Percentiles rank a stretch among this genome's conserved stretches.
These are phyloP conservation scores for Caranx ignobilis DNA, from an alignment of 2,113 vertebrate species.

Conservation along the genomic window DNA sequence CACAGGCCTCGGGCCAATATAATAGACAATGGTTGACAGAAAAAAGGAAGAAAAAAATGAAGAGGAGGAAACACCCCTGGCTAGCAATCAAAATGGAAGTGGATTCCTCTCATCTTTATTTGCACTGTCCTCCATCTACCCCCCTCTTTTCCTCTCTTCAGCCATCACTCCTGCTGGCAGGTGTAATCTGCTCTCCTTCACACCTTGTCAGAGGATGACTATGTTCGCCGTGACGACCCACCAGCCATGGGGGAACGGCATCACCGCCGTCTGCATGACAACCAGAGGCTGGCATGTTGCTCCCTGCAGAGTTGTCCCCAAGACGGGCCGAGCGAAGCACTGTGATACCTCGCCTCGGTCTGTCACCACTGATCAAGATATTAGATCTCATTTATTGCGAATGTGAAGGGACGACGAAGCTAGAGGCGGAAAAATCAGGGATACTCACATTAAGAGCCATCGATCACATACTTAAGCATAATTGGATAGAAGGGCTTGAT, in stretches of 20 bases:
- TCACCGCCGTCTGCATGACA: constrained; percentile 50
- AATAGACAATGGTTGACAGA: constrained; percentile 56
- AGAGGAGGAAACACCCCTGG: constrained; percentile 54
- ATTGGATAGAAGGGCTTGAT: constrained; percentile 41
- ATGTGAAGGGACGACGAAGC: constrained; percentile 24
- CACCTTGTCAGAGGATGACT: constrained; percentile 72
- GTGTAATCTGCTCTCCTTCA: constrained; percentile 80
- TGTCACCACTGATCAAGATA: constrained; percentile 61
- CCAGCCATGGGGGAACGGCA: constrained; percentile 46
- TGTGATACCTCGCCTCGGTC: constrained; percentile 38
- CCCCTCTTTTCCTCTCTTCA: constrained; percentile 49
- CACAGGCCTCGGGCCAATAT: constrained; percentile 42
- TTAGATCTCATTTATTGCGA: constrained; percentile 62
- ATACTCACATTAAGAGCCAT: constrained; percentile 43
- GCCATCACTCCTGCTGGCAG: constrained; percentile 73
- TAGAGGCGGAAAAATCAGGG: constrained; percentile 42
- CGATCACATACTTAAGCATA: constrained; percentile 42
- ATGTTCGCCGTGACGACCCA: constrained; percentile 55
- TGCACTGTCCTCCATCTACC: constrained; percentile 50
- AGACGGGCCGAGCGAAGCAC: constrained; percentile 33
- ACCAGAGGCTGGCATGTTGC: constrained; percentile 44
- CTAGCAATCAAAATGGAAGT: constrained; percentile 68
- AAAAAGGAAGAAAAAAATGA: constrained; percentile 12
- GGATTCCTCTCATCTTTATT: constrained; percentile 62
- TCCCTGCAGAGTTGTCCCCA: constrained; percentile 49